Evolutionary conservation across 1,140 invertebrate species (phyloP), one percentile per base, ranked within the genome.

Genomic region (Procambarus clarkii): DNA sequence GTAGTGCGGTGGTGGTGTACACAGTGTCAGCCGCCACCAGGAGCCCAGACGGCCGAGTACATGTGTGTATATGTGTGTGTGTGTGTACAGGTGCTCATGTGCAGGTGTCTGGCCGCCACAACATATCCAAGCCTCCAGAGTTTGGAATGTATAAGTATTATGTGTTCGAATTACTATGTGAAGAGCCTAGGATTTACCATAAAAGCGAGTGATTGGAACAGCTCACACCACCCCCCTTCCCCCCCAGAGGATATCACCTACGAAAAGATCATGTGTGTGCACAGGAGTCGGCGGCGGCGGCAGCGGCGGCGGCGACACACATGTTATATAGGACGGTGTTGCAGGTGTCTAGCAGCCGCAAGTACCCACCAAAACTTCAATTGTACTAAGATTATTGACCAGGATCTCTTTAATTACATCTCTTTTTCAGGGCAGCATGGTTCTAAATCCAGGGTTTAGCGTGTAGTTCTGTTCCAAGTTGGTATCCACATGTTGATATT

Each of bases 301-400:
- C 80, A 50, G 80, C 54, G 34, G 34, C 76, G 76, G 76, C 81
- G 81, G 58, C 58, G n/a, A 46, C 81, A 83, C 81, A 86, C 71
- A 71, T 84, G 45, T 84, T 58, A 7, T 21, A 83, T 15, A 64
- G 50, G 82, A 24, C 24, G 79, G 48, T 54, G 77, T 78, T 74
- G 46, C 84, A 86, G 84, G 71, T 76, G 84, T 69, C 86, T 60
- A 76, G 86, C 46, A 78, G 86, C 54, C 86, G 86, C 86, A 88
- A 88, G 86, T 88, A 88, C 86, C 60, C 64, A 15, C 64, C 34
- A 34, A 74, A 8, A 21, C 8, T 34, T 34, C 7, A 74, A 74
- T 34, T 64, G 1, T 74, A 74, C 69, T 74, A 64, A 64, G 13
- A 1, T 64, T 74, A 74, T 74, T 74, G 69, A 34, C n/a, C 34